phyloP scores from a whole-genome alignment of 1,140 invertebrate species.

The Hyles vespertilio region DNA sequence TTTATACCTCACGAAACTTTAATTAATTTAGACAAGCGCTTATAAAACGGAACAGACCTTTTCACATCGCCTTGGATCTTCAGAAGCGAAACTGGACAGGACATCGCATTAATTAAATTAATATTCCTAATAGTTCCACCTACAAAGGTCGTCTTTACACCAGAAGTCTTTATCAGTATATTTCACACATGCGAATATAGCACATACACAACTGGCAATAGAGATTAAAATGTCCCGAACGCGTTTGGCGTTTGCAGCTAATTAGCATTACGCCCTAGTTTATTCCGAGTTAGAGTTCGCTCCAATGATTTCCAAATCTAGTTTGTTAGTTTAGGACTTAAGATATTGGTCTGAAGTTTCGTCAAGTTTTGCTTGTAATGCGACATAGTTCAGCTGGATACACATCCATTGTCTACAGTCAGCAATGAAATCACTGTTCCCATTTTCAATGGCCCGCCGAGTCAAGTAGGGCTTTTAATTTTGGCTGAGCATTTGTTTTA shows the following conservation, averaged over 20 bases:
- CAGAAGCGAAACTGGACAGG: slow-evolving; percentile 14
- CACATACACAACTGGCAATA: slow-evolving; percentile 1
- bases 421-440: slow-evolving; percentile 9
- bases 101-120: slow-evolving; percentile 22
- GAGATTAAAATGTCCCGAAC: slow-evolving; percentile 3
- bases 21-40: no score
- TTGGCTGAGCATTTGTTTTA: not conserved
- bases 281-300: slow-evolving; percentile 28
- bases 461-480: not conserved
- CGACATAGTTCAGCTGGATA: slow-evolving; percentile 12
- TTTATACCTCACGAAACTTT: no score
- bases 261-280: slow-evolving; percentile 13
- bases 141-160: slow-evolving; percentile 3
- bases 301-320: slow-evolving; percentile 35
- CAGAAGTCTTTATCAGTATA: not conserved
- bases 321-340: slow-evolving; percentile 45
- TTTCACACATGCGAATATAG: not conserved
- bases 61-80: slow-evolving; percentile 9
- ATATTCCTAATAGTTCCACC: slow-evolving; percentile 20
- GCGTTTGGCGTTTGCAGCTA: slow-evolving; percentile 1
- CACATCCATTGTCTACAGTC: slow-evolving; percentile 6
- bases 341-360: slow-evolving; percentile 25
- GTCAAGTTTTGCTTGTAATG: slow-evolving; percentile 14
- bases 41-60: not conserved
- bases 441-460: not conserved